Percentiles rank a stretch among this genome's conserved stretches.
Evolutionary conservation across 2,888 invertebrate genomes (phyloP).

Genomic region (Coleophora flavipennella): DNA sequence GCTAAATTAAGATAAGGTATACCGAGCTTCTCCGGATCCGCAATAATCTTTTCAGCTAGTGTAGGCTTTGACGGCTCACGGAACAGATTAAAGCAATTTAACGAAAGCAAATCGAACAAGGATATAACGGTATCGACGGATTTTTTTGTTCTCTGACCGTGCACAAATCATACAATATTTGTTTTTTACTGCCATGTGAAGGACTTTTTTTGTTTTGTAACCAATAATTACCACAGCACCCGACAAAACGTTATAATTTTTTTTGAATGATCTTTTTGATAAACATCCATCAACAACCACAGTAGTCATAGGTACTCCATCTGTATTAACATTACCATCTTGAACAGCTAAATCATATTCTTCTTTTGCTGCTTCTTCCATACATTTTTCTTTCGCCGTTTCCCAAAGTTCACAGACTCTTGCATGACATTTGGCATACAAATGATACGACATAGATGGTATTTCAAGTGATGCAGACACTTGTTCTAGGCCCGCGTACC

Average conservation of each 20-base stretch:
- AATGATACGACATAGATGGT: constrained; percentile 4
- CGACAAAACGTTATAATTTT: constrained; percentile 5
- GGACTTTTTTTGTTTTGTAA: constrained; percentile 3
- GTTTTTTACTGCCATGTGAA: constrained; percentile 8
- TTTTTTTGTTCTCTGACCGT: background rate
- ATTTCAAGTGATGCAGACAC: constrained; percentile 3
- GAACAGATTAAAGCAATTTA: too few relatives aligned
- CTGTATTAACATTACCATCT: constrained; percentile 8
- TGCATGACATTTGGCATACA: constrained; percentile 2
- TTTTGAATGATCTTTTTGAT: constrained; percentile 7
- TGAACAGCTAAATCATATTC: constrained; percentile 12
- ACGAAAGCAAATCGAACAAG: too few relatives aligned
- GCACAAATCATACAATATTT: constrained; percentile 9
- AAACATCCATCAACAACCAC: constrained; percentile 13
- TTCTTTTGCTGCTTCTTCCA: constrained; percentile 12
- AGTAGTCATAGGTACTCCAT: constrained; percentile 10
- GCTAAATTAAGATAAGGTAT: too few relatives aligned
- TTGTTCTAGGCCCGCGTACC: constrained; percentile 2
- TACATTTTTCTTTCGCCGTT: constrained; percentile 7
- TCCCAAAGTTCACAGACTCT: constrained; percentile 8
- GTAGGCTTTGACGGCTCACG: too few relatives aligned
- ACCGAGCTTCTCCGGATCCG: too few relatives aligned
- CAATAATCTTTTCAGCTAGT: too few relatives aligned
- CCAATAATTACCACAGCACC: constrained; percentile 8
- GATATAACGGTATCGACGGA: too few relatives aligned